Base-by-base conservation (phyloP, 2,113 vertebrate genomes). In the Heterotis niloticus region DNA sequence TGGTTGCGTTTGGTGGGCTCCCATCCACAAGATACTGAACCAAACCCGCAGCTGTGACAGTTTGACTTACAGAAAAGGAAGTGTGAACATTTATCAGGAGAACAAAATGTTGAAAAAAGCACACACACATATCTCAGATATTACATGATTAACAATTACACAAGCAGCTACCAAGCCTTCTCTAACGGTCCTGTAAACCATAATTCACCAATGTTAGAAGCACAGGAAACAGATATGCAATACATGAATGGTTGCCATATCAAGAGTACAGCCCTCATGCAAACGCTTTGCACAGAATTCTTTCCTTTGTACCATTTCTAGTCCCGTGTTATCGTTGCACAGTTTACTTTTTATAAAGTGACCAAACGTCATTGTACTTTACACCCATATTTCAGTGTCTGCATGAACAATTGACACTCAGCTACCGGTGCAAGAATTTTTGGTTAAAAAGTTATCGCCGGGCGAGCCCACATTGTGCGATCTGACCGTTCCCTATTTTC, bases 21-120 rank as follows among this genome's bases (percentile, higher is more conserved):
- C 13, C 52, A 69, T 78, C 66, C 76, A 78, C 34, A 44, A 44
- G 66, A 78, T 68, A 68, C 11, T 28, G 26, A 78, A 34, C 52
- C 67, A 70, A 78, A 78, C 52, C 77, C 77, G 24, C 77, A 78
- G 59, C 11, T 52, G n/a, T 78, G 77, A 62, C 77, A 70, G 77
- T 78, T 78, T 69, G 57, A 78, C 65, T 78, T 78, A 78, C 67
- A 59, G 57, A 26, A 62, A 34, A 78, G 77, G 77, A 78, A 78
- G 77, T 78, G 67, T 78, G 67, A 78, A 71, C 66, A 78, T 60
- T 78, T 52, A 26, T 29, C 56, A 78, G 56, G 56, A 29, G n/a
- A 78, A 69, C 66, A 24, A 29, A 64, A 14, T 68, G 28, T 59
- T 17, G 24, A 59, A 56, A 69, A 69, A 28, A 60, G 18, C 24